Evolutionary conservation across 2,797 vertebrate genomes (phyloP).

Genomic region (Gorsachius magnificus): DNA sequence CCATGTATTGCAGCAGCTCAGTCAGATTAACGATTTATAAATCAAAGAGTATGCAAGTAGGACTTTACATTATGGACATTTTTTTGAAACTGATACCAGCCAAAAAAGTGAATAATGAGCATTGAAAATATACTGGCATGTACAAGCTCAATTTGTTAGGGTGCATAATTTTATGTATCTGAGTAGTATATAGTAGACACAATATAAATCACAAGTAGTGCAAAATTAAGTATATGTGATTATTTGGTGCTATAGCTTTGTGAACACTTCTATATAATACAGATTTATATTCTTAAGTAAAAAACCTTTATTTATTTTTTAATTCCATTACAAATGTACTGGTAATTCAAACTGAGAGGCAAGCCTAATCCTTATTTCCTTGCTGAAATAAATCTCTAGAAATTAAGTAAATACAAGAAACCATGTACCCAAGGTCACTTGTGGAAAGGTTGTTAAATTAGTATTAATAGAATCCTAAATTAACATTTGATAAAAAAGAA

Average conservation of each 20-base stretch:
- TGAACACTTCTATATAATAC: not conserved
- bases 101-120: not conserved
- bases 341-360: not conserved
- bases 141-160: not conserved
- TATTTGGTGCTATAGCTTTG: not conserved
- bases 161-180: not conserved
- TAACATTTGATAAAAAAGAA: not conserved
- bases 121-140: not conserved
- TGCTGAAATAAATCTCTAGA: not conserved
- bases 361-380: not conserved
- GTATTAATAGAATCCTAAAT: not conserved
- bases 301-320: not conserved
- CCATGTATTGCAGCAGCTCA: not conserved
- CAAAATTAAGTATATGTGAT: not conserved
- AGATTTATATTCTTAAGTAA: not conserved
- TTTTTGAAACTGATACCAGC: not conserved
- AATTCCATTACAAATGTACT: not conserved
- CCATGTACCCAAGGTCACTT: not conserved
- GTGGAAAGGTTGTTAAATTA: not conserved
- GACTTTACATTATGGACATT: not conserved
- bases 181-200: not conserved
- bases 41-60: not conserved
- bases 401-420: not conserved
- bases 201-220: not conserved
- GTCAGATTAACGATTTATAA: not conserved